Base-by-base conservation (phyloP, 2,797 vertebrate species). In the Cirrhinus mrigala region DNA sequence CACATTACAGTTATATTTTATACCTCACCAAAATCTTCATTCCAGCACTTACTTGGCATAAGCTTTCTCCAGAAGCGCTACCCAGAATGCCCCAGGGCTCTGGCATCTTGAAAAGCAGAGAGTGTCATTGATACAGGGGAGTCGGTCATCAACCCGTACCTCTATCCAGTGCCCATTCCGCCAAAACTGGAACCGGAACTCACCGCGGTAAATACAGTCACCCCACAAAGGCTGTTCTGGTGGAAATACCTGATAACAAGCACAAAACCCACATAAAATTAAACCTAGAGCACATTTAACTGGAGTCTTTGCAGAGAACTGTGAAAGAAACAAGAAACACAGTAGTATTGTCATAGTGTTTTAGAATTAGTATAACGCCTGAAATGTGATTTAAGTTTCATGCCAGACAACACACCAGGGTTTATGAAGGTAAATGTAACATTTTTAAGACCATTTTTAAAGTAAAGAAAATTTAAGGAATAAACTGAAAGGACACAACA, bases 41-140 rank as follows among this genome's bases (percentile, higher is more conserved):
- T 70, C 12, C n/a, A 33, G 33, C 33, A 92, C 97, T 58, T 93
- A 99, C 98, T 99, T 99, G 58, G 98, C 98, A 50, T 98, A 99
- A 27, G 96, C 98, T 91, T 99, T 99, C 92, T 99, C 98, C 93
- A 99, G 85, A 0, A 99, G 91, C 0, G 98, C 96, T n/a, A 99
- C 96, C 98, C 98, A 99, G 91, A 99, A 99, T 29, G 96, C 96
- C 78, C 92, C 91, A 69, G 97, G 95, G 18, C 93, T 95, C 86
- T 96, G 96, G 91, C 98, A 99, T 54, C 95, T 95, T 79, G 98
- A 99, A 92, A 99, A 99, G 92, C 98, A 99, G 76, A 97, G 97
- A 85, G 94, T 92, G 62, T 94, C 95, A 29, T 95, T 94, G 11
- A 98, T 91, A 85, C 98, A 99, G 64, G 98, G 98, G 85, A 99